Evolutionary conservation across 1,140 invertebrate genomes (phyloP).

Genomic region (Schmidtea mediterranea): DNA sequence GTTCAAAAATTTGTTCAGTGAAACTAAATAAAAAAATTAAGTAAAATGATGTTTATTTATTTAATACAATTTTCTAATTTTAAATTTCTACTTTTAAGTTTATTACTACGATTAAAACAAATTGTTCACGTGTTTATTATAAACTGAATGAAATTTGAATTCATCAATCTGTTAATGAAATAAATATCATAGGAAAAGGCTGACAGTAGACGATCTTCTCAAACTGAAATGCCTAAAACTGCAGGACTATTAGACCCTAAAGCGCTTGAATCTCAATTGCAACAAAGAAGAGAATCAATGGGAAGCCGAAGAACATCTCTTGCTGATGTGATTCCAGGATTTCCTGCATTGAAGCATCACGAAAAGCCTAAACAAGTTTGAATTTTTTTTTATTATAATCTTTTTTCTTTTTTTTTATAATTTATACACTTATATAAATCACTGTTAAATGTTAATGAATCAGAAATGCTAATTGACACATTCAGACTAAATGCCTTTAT

Average conservation of each 20-base stretch:
- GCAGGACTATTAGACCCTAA: too few relatives aligned
- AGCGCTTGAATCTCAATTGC: not conserved
- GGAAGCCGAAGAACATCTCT: slow-evolving; percentile 47
- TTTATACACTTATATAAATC: too few relatives aligned
- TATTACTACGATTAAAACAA: not conserved
- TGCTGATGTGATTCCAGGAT: slow-evolving; percentile 77
- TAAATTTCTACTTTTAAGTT: too few relatives aligned
- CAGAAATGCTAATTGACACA: too few relatives aligned
- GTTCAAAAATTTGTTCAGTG: too few relatives aligned
- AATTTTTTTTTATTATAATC: slow-evolving; percentile 3
- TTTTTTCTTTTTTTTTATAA: slow-evolving; percentile 9
- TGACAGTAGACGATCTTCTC: not conserved
- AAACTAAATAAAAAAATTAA: too few relatives aligned
- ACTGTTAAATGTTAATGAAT: too few relatives aligned
- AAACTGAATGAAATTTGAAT: not conserved
- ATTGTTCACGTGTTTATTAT: not conserved
- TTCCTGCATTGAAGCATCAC: slow-evolving; percentile 52
- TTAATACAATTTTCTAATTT: too few relatives aligned
- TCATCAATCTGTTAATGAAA: not conserved
- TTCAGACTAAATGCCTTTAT: too few relatives aligned
- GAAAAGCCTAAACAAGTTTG: slow-evolving; percentile 27
- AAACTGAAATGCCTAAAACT: too few relatives aligned
- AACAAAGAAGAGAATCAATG: slow-evolving; percentile 24
- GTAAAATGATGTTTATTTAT: too few relatives aligned
- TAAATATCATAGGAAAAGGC: not conserved